Conservation (phyloP, 1,140 invertebrate genomes). For the Magallana gigas region DNA sequence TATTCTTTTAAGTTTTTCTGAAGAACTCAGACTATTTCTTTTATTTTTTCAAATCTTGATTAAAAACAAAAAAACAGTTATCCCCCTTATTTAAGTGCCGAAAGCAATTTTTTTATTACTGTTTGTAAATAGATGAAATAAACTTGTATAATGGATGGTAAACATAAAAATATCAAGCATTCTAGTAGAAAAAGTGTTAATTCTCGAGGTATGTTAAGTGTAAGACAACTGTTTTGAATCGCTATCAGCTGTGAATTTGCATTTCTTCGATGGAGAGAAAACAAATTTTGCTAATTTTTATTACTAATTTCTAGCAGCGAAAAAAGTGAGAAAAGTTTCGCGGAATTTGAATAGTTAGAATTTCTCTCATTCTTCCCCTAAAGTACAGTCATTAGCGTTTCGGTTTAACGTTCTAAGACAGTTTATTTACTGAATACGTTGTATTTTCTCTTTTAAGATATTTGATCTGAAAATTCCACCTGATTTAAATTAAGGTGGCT, state of each 20-base stretch:
- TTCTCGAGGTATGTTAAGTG: constrained; percentile 31
- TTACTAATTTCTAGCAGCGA: constrained; percentile 2
- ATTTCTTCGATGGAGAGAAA: constrained; percentile 26
- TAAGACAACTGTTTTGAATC: constrained; percentile 23
- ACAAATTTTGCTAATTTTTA: constrained; percentile 35
- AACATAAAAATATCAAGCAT: constrained; percentile 10
- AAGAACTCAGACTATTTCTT: no score
- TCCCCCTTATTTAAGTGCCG: neutral
- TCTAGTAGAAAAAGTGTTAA: constrained; percentile 25
- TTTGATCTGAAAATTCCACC: no score
- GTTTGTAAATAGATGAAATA: constrained; percentile 12
- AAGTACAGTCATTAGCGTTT: constrained; percentile 26
- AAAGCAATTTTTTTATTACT: neutral
- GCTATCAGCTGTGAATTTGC: constrained; percentile 21
- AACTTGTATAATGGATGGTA: constrained; percentile 7
- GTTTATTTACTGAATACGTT: no score
- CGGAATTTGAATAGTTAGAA: neutral
- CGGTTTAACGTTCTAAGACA: neutral
- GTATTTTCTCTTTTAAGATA: no score
- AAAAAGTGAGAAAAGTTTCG: constrained; percentile 25
- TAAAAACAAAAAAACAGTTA: neutral
- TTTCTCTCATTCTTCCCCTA: neutral
- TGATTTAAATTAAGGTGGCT: no score
- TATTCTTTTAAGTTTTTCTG: no score
- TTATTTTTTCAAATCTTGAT: no score